Percentiles rank a stretch among this genome's conserved stretches.
These are phyloP conservation scores for Sericinus montela DNA, from an alignment of 2,888 invertebrate genomes.

Conservation along the genomic window DNA sequence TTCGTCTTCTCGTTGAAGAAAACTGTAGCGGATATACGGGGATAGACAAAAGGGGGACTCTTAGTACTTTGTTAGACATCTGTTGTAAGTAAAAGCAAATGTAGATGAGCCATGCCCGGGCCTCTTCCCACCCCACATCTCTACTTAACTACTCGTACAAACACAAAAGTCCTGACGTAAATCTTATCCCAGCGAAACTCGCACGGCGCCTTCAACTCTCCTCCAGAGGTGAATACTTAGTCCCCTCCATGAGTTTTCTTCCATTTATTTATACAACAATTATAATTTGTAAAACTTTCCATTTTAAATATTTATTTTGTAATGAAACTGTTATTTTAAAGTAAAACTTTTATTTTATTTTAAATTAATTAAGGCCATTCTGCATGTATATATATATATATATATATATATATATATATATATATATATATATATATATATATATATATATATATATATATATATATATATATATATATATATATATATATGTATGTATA, in stretches of 20 bases:
- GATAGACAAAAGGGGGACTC: constrained; percentile 65
- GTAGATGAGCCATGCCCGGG: constrained; percentile 61
- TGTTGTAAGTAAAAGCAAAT: constrained; percentile 62
- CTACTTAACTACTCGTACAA: constrained; percentile 73
- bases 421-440: too few species aligned
- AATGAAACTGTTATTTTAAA: too few species aligned
- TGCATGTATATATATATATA: too few species aligned
- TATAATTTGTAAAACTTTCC: too few species aligned
- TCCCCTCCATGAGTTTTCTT: constrained; percentile 50
- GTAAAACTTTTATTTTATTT: too few species aligned
- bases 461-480: too few species aligned
- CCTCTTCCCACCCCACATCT: constrained; percentile 40
- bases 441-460: too few species aligned
- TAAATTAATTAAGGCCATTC: too few species aligned
- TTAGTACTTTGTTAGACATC: constrained; percentile 67
- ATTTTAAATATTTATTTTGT: too few species aligned
- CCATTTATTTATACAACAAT: too few species aligned
- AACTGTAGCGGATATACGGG: constrained; percentile 65
- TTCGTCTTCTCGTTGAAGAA: constrained; percentile 59
- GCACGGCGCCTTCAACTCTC: constrained; percentile 56
- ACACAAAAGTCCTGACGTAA: constrained; percentile 78
- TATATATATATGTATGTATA: too few species aligned
- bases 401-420: too few species aligned
- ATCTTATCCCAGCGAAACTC: constrained; percentile 69
- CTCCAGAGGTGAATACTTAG: constrained; percentile 57